Percentiles rank a stretch among this genome's conserved stretches.
Evolutionary conservation across 2,797 vertebrate species (phyloP).

Genomic region (Anniella stebbinsi): DNA sequence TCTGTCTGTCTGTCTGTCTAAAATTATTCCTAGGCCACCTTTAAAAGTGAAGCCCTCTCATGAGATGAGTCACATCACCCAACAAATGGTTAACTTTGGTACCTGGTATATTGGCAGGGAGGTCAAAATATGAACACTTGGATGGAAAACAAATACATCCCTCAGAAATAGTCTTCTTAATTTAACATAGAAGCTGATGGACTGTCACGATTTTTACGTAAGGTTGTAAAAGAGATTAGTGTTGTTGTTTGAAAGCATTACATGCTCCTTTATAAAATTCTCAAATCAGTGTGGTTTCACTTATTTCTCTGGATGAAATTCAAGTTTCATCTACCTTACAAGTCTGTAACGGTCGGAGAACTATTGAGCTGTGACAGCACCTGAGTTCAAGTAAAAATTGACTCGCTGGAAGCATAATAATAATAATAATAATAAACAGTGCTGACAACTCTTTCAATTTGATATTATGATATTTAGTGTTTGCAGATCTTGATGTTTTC

Average conservation of each 20-base stretch:
- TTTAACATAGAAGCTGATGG: slow-evolving; percentile 14
- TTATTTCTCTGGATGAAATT: slow-evolving; percentile 27
- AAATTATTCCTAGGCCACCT: too few relatives aligned
- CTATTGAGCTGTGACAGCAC: slow-evolving; percentile 18
- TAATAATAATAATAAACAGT: slow-evolving; percentile 15
- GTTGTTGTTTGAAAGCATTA: background rate
- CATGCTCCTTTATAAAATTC: background rate
- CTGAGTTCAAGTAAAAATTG: background rate
- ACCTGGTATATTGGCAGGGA: fast-evolving
- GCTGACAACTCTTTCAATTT: slow-evolving; percentile 24
- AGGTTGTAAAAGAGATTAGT: background rate
- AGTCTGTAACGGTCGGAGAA: slow-evolving; percentile 1
- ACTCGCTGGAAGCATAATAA: background rate
- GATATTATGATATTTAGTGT: slow-evolving; percentile 4
- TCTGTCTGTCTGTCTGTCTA: too few relatives aligned
- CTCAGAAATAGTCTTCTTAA: background rate
- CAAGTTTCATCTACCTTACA: background rate
- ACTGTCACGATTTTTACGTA: slow-evolving; percentile 7
- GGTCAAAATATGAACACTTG: background rate
- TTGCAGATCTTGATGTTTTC: slow-evolving; percentile 14
- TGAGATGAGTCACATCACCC: too few relatives aligned
- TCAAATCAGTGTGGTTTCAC: slow-evolving; percentile 2
- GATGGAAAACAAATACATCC: background rate
- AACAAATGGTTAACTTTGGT: background rate
- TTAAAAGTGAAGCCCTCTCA: background rate